These are phyloP conservation scores for Heliconius eleuchia DNA, from an alignment of 1,140 invertebrate species.

Conservation along the genomic window DNA sequence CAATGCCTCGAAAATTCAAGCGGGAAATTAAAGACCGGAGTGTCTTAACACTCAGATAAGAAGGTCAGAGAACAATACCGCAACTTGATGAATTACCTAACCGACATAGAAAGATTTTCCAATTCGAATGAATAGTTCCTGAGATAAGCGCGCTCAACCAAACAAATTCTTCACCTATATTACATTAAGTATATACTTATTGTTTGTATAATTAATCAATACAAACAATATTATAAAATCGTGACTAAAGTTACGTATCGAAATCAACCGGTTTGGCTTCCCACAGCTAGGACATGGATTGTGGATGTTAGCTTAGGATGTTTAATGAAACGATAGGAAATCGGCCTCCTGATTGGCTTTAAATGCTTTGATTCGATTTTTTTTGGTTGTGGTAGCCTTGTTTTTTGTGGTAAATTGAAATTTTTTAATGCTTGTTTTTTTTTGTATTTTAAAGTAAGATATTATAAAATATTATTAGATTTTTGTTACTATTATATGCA, in stretches of 20 bases:
- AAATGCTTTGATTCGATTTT: neutral
- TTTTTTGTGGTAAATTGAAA: neutral
- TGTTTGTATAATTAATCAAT: neutral
- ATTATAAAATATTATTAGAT: too few relatives aligned
- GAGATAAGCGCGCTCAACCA: too few relatives aligned
- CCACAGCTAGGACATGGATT: constrained; percentile 39
- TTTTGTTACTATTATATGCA: too few relatives aligned
- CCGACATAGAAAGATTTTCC: too few relatives aligned
- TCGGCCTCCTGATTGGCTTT: neutral
- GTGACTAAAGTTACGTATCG: constrained; percentile 19
- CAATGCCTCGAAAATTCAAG: too few relatives aligned
- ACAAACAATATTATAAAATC: neutral
- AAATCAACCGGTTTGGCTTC: constrained; percentile 53
- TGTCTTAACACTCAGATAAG: too few relatives aligned
- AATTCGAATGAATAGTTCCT: too few relatives aligned
- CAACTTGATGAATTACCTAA: too few relatives aligned
- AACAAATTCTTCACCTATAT: too few relatives aligned
- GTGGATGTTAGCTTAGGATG: constrained; percentile 43
- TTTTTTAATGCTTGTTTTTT: neutral
- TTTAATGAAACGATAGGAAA: constrained; percentile 41
- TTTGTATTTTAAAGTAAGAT: neutral
- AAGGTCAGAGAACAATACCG: too few relatives aligned
- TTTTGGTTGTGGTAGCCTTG: neutral
- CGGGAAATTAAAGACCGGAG: too few relatives aligned
- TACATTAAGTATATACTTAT: too few relatives aligned